A percentile compares a stretch with the other conserved stretches of the same genome.
Evolutionary conservation across 2,113 vertebrate genomes (phyloP).

Genomic region (Oplegnathus fasciatus): DNA sequence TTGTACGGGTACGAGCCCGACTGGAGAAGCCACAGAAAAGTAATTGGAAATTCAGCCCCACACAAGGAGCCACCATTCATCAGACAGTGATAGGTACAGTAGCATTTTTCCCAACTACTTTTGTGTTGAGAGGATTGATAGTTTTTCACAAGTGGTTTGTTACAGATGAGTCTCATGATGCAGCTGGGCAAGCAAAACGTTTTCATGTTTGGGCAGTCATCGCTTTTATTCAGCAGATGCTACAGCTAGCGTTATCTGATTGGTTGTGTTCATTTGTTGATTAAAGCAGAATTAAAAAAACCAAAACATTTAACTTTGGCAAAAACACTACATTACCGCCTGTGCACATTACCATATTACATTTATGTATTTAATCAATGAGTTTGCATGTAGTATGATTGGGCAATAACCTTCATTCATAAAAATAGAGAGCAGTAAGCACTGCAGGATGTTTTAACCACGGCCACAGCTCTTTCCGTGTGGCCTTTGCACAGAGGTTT

Average conservation of each 20-base stretch:
- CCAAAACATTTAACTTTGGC: background rate
- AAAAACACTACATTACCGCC: background rate
- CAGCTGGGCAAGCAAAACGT: background rate
- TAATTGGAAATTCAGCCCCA: conserved; percentile 61
- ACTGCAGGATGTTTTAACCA: background rate
- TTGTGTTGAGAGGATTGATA: conserved; percentile 39
- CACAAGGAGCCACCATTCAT: conserved; percentile 46
- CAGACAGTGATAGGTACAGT: conserved; percentile 37
- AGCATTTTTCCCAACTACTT: conserved; percentile 39
- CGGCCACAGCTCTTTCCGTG: background rate
- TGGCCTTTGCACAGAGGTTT: background rate
- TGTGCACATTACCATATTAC: background rate
- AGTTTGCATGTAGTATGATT: background rate
- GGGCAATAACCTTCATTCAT: background rate
- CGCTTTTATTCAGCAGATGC: conserved; percentile 23
- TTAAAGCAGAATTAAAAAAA: background rate
- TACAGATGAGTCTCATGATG: conserved; percentile 50
- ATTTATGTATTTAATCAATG: background rate
- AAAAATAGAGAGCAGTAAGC: background rate
- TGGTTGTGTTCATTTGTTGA: background rate
- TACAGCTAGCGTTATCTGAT: background rate
- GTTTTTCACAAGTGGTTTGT: conserved; percentile 47
- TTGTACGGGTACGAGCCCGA: background rate
- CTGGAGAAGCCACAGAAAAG: conserved; percentile 44
- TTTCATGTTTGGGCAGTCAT: conserved; percentile 27